Evolutionary conservation across 2,113 vertebrate species (phyloP), one percentile per base, ranked within the genome.

Genomic region (Cervus canadensis): DNA sequence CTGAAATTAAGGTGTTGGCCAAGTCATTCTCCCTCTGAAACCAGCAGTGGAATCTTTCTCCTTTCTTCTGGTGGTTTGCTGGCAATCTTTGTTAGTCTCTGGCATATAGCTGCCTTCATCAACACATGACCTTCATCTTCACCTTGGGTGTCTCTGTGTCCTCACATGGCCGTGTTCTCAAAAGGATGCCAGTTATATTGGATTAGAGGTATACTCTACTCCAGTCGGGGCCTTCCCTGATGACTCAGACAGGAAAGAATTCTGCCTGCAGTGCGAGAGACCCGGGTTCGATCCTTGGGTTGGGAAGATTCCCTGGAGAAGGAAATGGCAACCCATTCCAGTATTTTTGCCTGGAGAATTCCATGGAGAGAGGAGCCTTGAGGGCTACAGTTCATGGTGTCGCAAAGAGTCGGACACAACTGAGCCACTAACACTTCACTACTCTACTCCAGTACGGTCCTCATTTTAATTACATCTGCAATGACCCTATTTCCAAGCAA

Each of bases 381-480:
- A 26, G 71, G 40, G 23, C 71, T 76, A 26, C 40, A 26, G 23
- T 43, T 26, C 71, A 2, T 76, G 40, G 40, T 14, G 36, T 43
- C 3, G 1, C 23, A 76, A 62, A 30, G 71, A 43, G 71, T 43
- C 1, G 1, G 67, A 25, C 36, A 74, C 10, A 0, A 26, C 23
- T 76, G 40, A 76, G 40, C 71, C 15, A 76, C 40, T 76, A 76
- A 76, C 71, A 43, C 71, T 26, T 43, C 21, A 43, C 36, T 26
- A 1, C 36, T 43, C 21, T 74, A 21, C 17, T 16, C 40, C 11
- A 60, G 8, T 52, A 21, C 21, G 28, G 59, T 81, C 59, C 23
- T 82, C 48, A 30, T 78, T 11, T 43, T 56, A 85, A 74, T 43
- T 50, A 60, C 28, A 28, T 23, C 60, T 87, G 26, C 33, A 52